Percentiles rank a stretch among this genome's conserved stretches.
phyloP scores from a whole-genome alignment of 2,888 invertebrate species.

The Lasioglossum malachurum region DNA sequence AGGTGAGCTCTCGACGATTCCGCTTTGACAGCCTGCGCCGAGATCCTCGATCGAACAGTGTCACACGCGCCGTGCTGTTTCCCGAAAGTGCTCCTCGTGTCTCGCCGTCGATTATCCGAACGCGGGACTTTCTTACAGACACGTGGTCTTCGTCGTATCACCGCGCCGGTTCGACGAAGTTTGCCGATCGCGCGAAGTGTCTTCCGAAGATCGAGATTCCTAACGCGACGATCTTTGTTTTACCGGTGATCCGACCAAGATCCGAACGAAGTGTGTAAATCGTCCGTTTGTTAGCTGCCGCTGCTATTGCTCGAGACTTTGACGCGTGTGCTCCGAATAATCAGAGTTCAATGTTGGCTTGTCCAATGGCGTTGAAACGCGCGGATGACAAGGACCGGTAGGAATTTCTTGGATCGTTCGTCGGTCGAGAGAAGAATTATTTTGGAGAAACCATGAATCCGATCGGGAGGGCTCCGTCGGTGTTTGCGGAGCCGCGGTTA shows the following conservation, averaged over 20 bases:
- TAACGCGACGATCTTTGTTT: neutral
- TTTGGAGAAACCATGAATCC: neutral
- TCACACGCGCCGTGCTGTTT: neutral
- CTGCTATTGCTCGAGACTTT: neutral
- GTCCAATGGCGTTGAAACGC: neutral
- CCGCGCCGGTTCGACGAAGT: neutral
- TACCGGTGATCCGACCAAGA: neutral
- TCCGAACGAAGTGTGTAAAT: neutral
- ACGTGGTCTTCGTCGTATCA: constrained; percentile 39
- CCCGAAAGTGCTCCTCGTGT: neutral
- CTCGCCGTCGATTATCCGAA: neutral
- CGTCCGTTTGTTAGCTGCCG: neutral
- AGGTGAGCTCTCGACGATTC: constrained; percentile 89
- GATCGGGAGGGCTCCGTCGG: constrained; percentile 26
- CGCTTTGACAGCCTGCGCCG: neutral
- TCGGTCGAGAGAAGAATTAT: no score
- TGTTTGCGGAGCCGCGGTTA: constrained; percentile 58
- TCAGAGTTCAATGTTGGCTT: neutral
- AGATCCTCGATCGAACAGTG: neutral
- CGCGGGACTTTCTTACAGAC: neutral
- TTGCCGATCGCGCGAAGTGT: neutral
- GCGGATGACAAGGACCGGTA: neutral
- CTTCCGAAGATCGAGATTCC: neutral
- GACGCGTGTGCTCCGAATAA: neutral
- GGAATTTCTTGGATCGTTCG: neutral